Percentiles rank a stretch among this genome's conserved stretches.
Conservation (phyloP, 2,888 invertebrate species). For the Melinaea marsaeus region DNA sequence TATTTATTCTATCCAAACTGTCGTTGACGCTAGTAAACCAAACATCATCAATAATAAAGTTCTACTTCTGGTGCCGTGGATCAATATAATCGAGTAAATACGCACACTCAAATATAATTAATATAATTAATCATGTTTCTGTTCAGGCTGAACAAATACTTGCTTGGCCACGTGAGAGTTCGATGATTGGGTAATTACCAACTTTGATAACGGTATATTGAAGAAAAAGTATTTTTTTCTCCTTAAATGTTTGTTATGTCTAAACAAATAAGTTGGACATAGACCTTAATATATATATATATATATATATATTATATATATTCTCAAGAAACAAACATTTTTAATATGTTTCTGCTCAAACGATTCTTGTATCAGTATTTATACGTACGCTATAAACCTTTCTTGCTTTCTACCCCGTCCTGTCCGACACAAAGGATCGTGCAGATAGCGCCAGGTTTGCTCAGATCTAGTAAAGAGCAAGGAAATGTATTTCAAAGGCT, state of each 20-base stretch:
- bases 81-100: slow-evolving; percentile 2
- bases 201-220: neutral
- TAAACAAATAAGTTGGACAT: too few species aligned
- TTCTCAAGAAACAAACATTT: too few species aligned
- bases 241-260: too few species aligned
- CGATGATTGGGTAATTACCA: neutral
- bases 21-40: neutral
- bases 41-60: slow-evolving; percentile 14
- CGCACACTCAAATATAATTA: neutral
- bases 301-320: too few species aligned
- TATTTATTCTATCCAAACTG: neutral
- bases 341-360: neutral
- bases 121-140: slow-evolving; percentile 2
- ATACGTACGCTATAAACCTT: slow-evolving; percentile 27
- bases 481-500: slow-evolving; percentile 23
- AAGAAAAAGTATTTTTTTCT: too few species aligned
- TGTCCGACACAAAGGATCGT: slow-evolving; percentile 44
- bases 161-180: neutral
- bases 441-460: slow-evolving; percentile 33
- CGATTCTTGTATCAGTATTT: neutral
- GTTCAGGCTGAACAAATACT: neutral
- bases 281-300: too few species aligned
- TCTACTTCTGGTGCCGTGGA: neutral
- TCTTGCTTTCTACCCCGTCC: slow-evolving; percentile 28
- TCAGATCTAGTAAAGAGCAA: slow-evolving; percentile 21